A percentile compares a stretch with the other conserved stretches of the same genome.
Conservation (phyloP, 2,797 vertebrate species). For the Gallinago nigripennis region DNA sequence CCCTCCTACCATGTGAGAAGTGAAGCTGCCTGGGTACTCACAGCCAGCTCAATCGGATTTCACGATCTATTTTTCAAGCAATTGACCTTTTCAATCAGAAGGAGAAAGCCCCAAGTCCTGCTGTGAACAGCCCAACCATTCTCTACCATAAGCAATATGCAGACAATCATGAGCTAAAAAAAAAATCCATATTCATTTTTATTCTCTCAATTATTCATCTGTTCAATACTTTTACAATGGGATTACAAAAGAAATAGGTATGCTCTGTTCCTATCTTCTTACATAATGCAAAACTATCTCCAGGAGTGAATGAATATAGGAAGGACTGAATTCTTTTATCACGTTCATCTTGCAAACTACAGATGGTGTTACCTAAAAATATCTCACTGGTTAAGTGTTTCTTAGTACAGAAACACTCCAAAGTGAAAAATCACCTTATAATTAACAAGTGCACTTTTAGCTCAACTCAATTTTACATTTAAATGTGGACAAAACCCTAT, state of each 20-base stretch:
- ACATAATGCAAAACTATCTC: background rate
- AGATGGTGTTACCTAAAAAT: background rate
- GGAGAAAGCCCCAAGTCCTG: background rate
- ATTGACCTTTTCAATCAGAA: background rate
- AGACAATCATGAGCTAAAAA: background rate
- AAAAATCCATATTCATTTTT: background rate
- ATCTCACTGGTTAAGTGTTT: background rate
- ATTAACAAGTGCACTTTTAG: background rate
- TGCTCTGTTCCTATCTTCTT: background rate
- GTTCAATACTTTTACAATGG: background rate
- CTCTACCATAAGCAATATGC: background rate
- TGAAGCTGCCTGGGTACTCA: background rate
- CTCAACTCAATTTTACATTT: background rate
- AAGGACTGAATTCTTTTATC: background rate
- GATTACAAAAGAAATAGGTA: background rate
- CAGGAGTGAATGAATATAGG: fast-evolving
- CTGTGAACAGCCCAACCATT: background rate
- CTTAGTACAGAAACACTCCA: background rate
- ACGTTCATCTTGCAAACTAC: background rate
- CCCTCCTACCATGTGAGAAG: background rate
- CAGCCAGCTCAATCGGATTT: background rate
- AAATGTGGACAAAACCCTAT: background rate
- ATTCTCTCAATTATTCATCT: background rate
- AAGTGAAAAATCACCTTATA: background rate
- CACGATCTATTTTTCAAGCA: background rate